These are phyloP conservation scores for Cylas formicarius DNA, from an alignment of 1,140 invertebrate species.

Conservation along the genomic window DNA sequence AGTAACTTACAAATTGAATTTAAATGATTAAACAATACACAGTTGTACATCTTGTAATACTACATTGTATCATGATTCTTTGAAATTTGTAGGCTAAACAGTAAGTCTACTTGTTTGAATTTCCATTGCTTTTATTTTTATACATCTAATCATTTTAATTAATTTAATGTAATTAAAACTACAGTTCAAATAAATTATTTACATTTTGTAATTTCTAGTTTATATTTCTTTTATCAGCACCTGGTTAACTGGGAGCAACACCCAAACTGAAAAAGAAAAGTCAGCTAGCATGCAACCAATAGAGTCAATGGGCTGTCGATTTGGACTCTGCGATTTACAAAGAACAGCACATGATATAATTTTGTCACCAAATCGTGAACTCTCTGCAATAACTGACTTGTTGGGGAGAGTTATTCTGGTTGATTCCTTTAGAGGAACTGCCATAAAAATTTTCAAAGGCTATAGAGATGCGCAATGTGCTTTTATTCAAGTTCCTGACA, in stretches of 20 bases:
- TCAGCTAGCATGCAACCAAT: slow-evolving; percentile 47
- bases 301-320: slow-evolving; percentile 61
- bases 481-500: slow-evolving; percentile 74
- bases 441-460: slow-evolving; percentile 86
- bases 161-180: not conserved
- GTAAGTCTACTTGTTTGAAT: no score
- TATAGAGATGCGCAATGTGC: slow-evolving; percentile 89
- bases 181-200: not conserved
- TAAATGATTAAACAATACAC: no score
- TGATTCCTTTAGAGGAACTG: slow-evolving; percentile 71
- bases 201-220: not conserved
- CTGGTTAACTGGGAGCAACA: slow-evolving; percentile 52
- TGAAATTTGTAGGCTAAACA: no score
- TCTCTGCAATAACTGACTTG: slow-evolving; percentile 76
- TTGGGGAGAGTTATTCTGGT: slow-evolving; percentile 80
- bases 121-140: not conserved
- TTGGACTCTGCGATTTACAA: slow-evolving; percentile 77
- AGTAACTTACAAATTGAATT: no score
- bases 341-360: slow-evolving; percentile 64
- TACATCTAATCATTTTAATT: not conserved
- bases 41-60: no score
- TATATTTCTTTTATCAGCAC: slow-evolving; percentile 39
- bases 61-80: no score
- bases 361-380: slow-evolving; percentile 70
- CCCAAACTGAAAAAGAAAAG: slow-evolving; percentile 42